A percentile compares a stretch with the other conserved stretches of the same genome.
These are phyloP conservation scores for Agonum fuliginosum DNA, from an alignment of 2,888 invertebrate genomes.

Conservation along the genomic window DNA sequence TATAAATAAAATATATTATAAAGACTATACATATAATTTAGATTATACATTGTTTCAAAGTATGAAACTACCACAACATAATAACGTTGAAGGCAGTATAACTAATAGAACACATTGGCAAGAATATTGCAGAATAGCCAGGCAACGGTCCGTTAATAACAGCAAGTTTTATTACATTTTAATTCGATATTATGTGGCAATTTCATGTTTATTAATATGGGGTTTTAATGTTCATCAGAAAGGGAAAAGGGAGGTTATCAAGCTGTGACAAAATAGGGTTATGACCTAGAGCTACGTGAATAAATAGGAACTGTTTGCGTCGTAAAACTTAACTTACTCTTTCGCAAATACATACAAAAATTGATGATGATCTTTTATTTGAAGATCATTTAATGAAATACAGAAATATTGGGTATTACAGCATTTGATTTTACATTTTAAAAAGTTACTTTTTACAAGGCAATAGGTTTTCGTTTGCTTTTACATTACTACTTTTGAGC, in stretches of 20 bases:
- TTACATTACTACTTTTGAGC: too few species aligned
- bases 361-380: too few species aligned
- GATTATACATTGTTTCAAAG: too few species aligned
- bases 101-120: not conserved
- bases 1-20: too few species aligned
- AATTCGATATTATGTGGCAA: constrained; percentile 26
- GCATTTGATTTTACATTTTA: too few species aligned
- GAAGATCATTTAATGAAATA: too few species aligned
- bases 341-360: too few species aligned
- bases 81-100: not conserved
- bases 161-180: constrained; percentile 37
- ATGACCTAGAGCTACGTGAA: constrained; percentile 11
- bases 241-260: not conserved
- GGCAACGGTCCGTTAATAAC: not conserved
- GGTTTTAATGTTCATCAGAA: constrained; percentile 18
- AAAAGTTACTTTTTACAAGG: too few species aligned
- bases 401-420: too few species aligned
- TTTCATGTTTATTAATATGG: constrained; percentile 38
- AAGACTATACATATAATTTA: too few species aligned
- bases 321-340: constrained; percentile 1
- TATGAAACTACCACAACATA: not conserved
- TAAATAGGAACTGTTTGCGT: constrained; percentile 9
- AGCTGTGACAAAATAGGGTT: constrained; percentile 4
- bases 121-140: not conserved
- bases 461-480: too few species aligned